These are phyloP conservation scores for Pollenia amentaria DNA, from an alignment of 2,888 invertebrate species.

Conservation along the genomic window DNA sequence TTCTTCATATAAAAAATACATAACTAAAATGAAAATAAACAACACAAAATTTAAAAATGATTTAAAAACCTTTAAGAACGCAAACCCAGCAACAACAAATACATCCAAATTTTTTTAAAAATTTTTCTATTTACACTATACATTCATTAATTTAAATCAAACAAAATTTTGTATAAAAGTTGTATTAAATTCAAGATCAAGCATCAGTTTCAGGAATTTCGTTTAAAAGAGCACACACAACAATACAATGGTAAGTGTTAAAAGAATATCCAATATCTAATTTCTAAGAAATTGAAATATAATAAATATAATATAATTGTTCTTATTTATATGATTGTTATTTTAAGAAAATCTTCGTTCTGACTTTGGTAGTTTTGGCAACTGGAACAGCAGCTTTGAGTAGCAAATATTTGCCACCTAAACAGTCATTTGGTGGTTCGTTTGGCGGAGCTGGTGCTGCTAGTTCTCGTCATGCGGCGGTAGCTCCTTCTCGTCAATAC, in stretches of 20 bases:
- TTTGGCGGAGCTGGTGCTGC: no score
- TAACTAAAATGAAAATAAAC: background rate
- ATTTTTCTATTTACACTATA: conserved; percentile 23
- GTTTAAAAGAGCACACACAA: conserved; percentile 39
- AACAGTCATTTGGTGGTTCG: conserved; percentile 55
- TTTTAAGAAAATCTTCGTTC: conserved; percentile 65
- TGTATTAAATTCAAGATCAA: conserved; percentile 23
- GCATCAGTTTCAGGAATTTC: conserved; percentile 64
- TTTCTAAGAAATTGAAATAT: no score
- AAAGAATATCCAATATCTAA: background rate
- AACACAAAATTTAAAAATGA: conserved; percentile 27
- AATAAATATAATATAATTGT: no score
- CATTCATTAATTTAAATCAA: background rate
- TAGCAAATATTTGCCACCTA: conserved; percentile 77
- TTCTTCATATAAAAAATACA: background rate
- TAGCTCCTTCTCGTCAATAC: conserved; percentile 59
- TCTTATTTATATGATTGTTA: background rate
- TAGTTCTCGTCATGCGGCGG: background rate
- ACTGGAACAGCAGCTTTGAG: conserved; percentile 72
- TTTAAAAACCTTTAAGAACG: conserved; percentile 27
- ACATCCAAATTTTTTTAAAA: background rate
- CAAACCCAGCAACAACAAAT: background rate
- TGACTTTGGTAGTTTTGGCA: conserved; percentile 74
- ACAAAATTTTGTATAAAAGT: conserved; percentile 72
- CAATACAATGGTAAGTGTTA: conserved; percentile 63